Evolutionary conservation across 2,113 vertebrate species (phyloP).

Genomic region (Pyxicephalus adspersus): DNA sequence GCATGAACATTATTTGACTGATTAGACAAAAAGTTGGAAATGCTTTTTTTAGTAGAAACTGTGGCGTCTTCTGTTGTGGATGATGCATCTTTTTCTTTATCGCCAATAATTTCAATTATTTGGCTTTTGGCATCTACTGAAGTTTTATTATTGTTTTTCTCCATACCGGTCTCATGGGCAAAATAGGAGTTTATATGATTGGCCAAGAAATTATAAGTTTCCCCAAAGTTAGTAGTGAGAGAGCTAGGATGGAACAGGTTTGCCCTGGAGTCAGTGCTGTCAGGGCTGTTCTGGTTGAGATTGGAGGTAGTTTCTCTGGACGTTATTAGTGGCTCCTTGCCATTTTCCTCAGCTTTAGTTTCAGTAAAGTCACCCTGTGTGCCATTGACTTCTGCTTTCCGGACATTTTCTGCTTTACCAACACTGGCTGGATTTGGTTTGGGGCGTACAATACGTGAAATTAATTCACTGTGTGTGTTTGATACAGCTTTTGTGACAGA

Average conservation of each 20-base stretch:
- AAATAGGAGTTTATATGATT: constrained; percentile 93
- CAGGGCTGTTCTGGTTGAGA: background rate
- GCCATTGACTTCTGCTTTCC: constrained; percentile 60
- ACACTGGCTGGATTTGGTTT: constrained; percentile 73
- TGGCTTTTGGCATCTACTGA: constrained; percentile 53
- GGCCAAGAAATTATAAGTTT: constrained; percentile 86
- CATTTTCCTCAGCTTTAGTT: constrained; percentile 65
- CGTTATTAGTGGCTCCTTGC: constrained; percentile 57
- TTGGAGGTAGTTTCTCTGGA: constrained; percentile 47
- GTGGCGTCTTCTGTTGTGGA: constrained; percentile 58
- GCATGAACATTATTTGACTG: constrained; percentile 89
- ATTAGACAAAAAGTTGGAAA: constrained; percentile 86
- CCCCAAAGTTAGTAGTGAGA: constrained; percentile 84
- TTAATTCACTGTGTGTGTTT: constrained; percentile 83
- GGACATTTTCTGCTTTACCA: constrained; percentile 65
- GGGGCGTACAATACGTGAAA: constrained; percentile 82
- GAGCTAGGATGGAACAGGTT: constrained; percentile 83
- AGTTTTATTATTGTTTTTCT: background rate
- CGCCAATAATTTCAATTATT: constrained; percentile 51
- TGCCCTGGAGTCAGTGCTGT: constrained; percentile 62
- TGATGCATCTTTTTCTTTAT: constrained; percentile 56
- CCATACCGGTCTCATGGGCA: constrained; percentile 68
- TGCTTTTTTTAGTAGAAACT: constrained; percentile 78
- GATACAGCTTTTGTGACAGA: constrained; percentile 90
- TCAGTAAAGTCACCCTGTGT: constrained; percentile 60